Percentiles rank a stretch among this genome's conserved stretches.
phyloP scores from a whole-genome alignment of 2,113 vertebrate species.

The Neodontobutis hainanensis region DNA sequence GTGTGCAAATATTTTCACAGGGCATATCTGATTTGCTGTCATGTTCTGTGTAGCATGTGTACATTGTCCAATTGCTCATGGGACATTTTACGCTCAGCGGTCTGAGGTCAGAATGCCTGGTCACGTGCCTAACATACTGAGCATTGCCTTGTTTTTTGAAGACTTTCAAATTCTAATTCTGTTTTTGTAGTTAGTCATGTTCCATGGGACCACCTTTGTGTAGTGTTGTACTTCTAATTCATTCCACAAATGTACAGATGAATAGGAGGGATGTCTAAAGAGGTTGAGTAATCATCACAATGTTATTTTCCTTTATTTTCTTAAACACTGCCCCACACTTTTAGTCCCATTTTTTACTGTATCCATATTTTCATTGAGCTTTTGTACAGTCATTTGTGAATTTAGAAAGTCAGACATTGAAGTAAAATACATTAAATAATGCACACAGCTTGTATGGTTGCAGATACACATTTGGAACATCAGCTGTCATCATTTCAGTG shows the following conservation, averaged over 20 bases:
- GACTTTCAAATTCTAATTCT: slow-evolving; percentile 2
- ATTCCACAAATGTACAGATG: slow-evolving; percentile 7
- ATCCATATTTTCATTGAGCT: slow-evolving; percentile 8
- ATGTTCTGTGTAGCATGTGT: slow-evolving; percentile 22
- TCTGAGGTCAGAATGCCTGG: slow-evolving; percentile 22
- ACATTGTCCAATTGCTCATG: slow-evolving; percentile 27
- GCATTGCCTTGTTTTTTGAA: slow-evolving; percentile 16
- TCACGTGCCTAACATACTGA: slow-evolving; percentile 10
- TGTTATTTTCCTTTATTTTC: slow-evolving; percentile 47
- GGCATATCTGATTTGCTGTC: slow-evolving; percentile 47
- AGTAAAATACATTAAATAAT: slow-evolving; percentile 10
- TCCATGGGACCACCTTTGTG: slow-evolving; percentile 7
- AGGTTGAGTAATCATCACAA: slow-evolving; percentile 27
- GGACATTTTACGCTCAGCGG: slow-evolving; percentile 34
- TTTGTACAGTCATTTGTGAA: slow-evolving; percentile 1
- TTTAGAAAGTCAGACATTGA: neutral
- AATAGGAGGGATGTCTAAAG: slow-evolving; percentile 13
- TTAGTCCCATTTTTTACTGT: slow-evolving; percentile 16
- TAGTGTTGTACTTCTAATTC: neutral
- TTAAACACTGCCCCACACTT: slow-evolving; percentile 16
- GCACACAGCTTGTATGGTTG: slow-evolving; percentile 16
- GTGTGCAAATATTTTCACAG: slow-evolving; percentile 38
- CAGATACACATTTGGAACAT: slow-evolving; percentile 14
- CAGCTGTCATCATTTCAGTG: neutral
- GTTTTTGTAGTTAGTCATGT: slow-evolving; percentile 6